phyloP scores from a whole-genome alignment of 2,113 vertebrate species.

The Ictalurus punctatus region DNA sequence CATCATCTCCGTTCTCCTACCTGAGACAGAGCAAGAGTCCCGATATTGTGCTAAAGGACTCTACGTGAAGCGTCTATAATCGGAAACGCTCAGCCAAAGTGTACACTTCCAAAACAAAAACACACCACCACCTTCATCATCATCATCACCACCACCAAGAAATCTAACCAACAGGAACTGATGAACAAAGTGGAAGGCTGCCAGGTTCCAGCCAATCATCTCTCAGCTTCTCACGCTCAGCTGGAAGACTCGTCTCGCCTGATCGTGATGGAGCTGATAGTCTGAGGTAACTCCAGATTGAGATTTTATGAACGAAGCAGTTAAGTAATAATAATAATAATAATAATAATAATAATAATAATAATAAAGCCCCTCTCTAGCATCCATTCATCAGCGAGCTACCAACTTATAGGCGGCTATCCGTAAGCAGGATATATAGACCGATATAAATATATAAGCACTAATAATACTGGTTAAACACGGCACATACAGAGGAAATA shows the following conservation, averaged over 20 bases:
- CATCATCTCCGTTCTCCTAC: conserved; percentile 58
- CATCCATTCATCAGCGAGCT: conserved; percentile 75
- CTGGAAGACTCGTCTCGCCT: conserved; percentile 57
- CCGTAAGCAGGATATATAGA: conserved; percentile 90
- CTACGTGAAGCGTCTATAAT: conserved; percentile 35
- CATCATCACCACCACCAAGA: neutral
- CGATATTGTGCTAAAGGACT: conserved; percentile 51
- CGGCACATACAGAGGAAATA: conserved; percentile 74
- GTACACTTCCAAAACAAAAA: conserved; percentile 50
- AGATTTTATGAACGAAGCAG: conserved; percentile 37
- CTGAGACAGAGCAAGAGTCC: conserved; percentile 69
- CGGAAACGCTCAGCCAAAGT: conserved; percentile 55
- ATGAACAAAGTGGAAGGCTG: conserved; percentile 37
- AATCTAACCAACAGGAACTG: conserved; percentile 43
- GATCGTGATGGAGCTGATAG: conserved; percentile 52
- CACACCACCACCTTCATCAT: neutral
- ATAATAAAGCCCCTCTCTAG: conserved; percentile 64
- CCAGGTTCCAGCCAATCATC: conserved; percentile 20
- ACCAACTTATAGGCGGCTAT: conserved; percentile 87
- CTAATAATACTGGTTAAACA: conserved; percentile 89
- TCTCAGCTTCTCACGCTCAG: conserved; percentile 36
- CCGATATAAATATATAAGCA: conserved; percentile 92
- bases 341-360: conserved; percentile 4
- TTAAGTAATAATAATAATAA: conserved; percentile 47
- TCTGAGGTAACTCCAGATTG: conserved; percentile 59